Evolutionary conservation across 2,113 vertebrate species (phyloP).

Genomic region (Acrocephalus arundinaceus): DNA sequence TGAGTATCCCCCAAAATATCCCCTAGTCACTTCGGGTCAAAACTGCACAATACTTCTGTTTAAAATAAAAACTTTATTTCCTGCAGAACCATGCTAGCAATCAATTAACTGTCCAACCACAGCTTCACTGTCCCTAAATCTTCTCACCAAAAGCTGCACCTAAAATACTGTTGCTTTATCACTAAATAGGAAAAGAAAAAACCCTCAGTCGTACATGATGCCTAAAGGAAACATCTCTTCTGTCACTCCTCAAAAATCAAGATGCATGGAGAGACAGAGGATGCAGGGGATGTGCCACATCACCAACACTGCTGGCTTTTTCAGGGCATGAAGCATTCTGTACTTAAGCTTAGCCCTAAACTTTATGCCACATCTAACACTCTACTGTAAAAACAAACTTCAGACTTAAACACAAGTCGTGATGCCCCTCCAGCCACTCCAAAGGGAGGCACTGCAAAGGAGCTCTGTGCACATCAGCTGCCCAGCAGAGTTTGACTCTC

Average conservation of each 20-base stretch:
- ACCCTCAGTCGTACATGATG: fast-evolving
- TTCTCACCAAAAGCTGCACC: not conserved
- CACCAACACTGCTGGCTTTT: not conserved
- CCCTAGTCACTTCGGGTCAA: not conserved
- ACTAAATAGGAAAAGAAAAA: not conserved
- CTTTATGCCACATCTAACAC: not conserved
- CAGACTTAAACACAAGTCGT: not conserved
- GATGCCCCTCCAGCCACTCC: not conserved
- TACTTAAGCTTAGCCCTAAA: not conserved
- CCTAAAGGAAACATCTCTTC: not conserved
- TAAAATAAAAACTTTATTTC: not conserved
- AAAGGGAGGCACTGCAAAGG: not conserved
- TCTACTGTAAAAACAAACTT: not conserved
- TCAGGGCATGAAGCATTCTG: fast-evolving
- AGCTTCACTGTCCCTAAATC: not conserved
- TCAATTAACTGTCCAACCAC: not conserved
- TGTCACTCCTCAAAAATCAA: not conserved
- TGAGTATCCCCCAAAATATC: not conserved
- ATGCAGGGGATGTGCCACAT: not conserved
- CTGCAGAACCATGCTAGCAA: not conserved
- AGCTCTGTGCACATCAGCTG: not conserved
- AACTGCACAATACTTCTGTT: not conserved
- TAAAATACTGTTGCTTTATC: not conserved
- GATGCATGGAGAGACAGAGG: not conserved
- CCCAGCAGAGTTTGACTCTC: not conserved